Evolutionary conservation across 2,888 invertebrate genomes (phyloP), one percentile per base, ranked within the genome.

Genomic region (Enchytraeus crypticus): DNA sequence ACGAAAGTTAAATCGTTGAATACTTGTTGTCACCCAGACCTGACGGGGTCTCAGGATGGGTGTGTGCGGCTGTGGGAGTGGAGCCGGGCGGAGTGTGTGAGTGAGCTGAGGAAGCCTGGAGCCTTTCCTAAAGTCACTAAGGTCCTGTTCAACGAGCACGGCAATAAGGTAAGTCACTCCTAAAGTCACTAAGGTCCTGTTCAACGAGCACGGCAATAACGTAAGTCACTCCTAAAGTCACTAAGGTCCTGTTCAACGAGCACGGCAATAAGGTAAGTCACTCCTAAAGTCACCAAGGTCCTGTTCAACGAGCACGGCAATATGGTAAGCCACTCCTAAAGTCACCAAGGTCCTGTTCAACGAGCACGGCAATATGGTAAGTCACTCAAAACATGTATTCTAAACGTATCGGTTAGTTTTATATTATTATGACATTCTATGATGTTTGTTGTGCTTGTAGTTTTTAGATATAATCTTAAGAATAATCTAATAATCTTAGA

Each of bases 131-230:
- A 83, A 71, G 96, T 97, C 61, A 93, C 93, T 1, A 85, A 92
- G 67, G 91, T 95, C n/a, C 85, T 90, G 62, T 96, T 96, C 82
- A 92, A 91, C 53, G 89, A 91, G 75, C 93, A 96, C 79, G 96
- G 96, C 62, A 96, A 95, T 82, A 97, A 97, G 76, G 80, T 80
- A 11, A 27, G 46, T 27, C 38, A 1, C n/a, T 18, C 75, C 76
- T 30, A 83, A 83, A 71, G 96, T 97, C 61, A 93, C 93, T 1
- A 85, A 92, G 67, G 91, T 95, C n/a, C 85, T 90, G 62, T 96
- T 96, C 82, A 92, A 91, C 53, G 89, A 91, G 75, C 93, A 96
- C 79, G 96, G 96, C 62, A 96, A 95, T 82, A 97, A 97, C 75
- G 80, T 80, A 11, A 27, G 46, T 27, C 38, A 1, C 3, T 11